Percentiles rank a stretch among this genome's conserved stretches.
Conservation (phyloP, 2,113 vertebrate species). For the Microcebus jonahi region DNA sequence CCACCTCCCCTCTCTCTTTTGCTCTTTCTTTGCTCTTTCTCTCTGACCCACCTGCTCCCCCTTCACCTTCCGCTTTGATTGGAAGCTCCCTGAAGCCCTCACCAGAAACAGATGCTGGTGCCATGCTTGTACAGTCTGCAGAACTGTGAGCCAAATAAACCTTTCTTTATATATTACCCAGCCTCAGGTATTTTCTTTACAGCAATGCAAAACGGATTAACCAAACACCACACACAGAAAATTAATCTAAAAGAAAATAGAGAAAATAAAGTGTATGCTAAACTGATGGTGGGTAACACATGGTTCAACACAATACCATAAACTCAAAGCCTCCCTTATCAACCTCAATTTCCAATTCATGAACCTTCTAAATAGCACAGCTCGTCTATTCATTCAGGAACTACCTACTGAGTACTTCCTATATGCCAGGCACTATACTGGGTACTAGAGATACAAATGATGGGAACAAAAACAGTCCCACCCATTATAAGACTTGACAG, state of each 20-base stretch:
- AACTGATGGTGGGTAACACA: background rate
- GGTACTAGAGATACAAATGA: background rate
- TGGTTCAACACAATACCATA: background rate
- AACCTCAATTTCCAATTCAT: background rate
- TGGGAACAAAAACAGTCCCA: background rate
- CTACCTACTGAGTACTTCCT: background rate
- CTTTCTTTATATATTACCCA: too few species aligned
- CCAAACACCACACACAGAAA: background rate
- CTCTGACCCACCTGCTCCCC: too few species aligned
- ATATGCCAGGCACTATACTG: background rate
- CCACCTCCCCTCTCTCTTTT: too few species aligned
- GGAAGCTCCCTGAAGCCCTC: too few species aligned
- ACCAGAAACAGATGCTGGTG: too few species aligned
- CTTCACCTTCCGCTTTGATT: too few species aligned
- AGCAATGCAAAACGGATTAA: too few species aligned
- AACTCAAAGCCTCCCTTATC: background rate
- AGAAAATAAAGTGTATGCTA: background rate
- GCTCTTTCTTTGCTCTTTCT: too few species aligned
- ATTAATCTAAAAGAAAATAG: background rate
- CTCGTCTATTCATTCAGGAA: background rate
- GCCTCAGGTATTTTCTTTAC: too few species aligned
- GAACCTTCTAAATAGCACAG: background rate
- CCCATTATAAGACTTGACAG: background rate
- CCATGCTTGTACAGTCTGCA: too few species aligned
- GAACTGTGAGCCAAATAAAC: too few species aligned